Base-by-base conservation (phyloP, 2,888 invertebrate species). In the Protophormia terraenovae region DNA sequence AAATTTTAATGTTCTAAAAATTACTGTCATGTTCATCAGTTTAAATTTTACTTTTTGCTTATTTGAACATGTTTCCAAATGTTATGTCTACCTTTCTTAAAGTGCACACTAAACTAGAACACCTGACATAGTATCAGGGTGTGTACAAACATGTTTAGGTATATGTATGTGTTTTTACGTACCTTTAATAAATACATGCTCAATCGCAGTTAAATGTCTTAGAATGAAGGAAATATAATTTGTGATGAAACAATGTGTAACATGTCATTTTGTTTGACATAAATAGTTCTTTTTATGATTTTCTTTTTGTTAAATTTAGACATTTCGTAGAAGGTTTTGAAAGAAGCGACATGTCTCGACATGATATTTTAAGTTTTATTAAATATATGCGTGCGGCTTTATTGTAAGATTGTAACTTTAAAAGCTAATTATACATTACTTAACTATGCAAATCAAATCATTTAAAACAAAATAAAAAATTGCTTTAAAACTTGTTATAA, bases 11-110 rank as follows among this genome's bases (percentile, higher is more conserved):
- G 24, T 35, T 64, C 14, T 3, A 27, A 45, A 16, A 27, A 66
- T n/a, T 47, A 66, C 45, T 66, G 45, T 45, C 41, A 45, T 66
- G 45, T n/a, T 41, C 66, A 66, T 66, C 45, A 29, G 27, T 47
- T 27, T 16, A 45, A 66, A 62, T 45, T n/a, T n/a, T n/a, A 47
- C 16, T 27, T 3, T 41, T 27, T 45, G 27, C 24, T 41, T 41
- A 24, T 64, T 64, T 24, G n/a, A 41, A 41, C 24, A 24, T 41
- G 64, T 41, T 41, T 41, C 8, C 5, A 0, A 24, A 41, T n/a
- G 24, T n/a, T n/a, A 64, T n/a, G 64, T 5, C 27, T 27, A 41
- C 38, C n/a, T 8, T 41, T 10, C 50, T 12, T 10, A 22, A 50
- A 50, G 10, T 22, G 4, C 50, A 50, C n/a, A n/a, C n/a, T n/a